phyloP scores from a whole-genome alignment of 1,140 invertebrate genomes.

The Bombus haemorrhoidalis region DNA sequence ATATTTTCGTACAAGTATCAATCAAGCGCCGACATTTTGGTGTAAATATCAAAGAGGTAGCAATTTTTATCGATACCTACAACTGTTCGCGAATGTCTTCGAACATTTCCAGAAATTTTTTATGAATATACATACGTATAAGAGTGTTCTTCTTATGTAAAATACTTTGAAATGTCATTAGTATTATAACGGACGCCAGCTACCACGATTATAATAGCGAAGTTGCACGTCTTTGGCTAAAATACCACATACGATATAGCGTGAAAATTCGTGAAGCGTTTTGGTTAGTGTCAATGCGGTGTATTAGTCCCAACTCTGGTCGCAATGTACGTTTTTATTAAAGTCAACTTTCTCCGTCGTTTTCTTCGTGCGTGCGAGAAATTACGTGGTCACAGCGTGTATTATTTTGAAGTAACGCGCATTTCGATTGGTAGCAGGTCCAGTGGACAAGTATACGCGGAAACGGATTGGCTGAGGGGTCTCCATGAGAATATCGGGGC shows the following conservation, averaged over 20 bases:
- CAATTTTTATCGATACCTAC: too few relatives aligned
- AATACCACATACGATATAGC: background rate
- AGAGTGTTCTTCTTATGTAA: too few relatives aligned
- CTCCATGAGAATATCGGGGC: conserved; percentile 35
- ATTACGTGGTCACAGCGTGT: background rate
- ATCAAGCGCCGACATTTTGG: too few relatives aligned
- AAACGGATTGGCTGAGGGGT: conserved; percentile 30
- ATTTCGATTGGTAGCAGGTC: conserved; percentile 23
- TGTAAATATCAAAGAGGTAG: too few relatives aligned
- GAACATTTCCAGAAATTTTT: too few relatives aligned
- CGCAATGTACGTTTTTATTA: background rate
- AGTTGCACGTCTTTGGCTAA: background rate
- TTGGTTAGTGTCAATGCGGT: background rate
- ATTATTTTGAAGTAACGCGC: background rate
- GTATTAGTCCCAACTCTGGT: background rate
- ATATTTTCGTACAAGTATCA: too few relatives aligned
- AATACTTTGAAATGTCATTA: background rate
- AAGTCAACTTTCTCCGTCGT: background rate
- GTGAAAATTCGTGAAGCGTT: background rate
- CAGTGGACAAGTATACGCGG: conserved; percentile 5
- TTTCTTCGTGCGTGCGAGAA: background rate
- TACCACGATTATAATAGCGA: background rate
- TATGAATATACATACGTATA: too few relatives aligned
- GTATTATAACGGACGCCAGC: too few relatives aligned
- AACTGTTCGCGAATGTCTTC: too few relatives aligned